Percentiles rank a stretch among this genome's conserved stretches.
These are phyloP conservation scores for Pseudoatta argentina DNA, from an alignment of 1,140 invertebrate genomes.

Conservation along the genomic window DNA sequence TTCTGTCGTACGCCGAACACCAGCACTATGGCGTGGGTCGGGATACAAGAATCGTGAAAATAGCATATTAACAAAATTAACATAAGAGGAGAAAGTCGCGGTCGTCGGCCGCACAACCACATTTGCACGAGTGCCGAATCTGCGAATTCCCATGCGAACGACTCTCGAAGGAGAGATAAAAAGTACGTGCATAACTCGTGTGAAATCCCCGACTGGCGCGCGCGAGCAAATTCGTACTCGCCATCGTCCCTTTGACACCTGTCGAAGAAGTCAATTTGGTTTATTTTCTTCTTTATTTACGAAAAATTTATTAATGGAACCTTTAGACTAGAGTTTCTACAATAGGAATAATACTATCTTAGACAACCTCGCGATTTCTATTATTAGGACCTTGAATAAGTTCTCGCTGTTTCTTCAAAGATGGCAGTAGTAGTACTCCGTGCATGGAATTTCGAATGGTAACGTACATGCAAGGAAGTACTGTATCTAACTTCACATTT, in stretches of 20 bases:
- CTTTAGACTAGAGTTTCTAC: not conserved
- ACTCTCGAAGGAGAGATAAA: constrained; percentile 44
- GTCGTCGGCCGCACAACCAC: constrained; percentile 79
- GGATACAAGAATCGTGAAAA: constrained; percentile 79
- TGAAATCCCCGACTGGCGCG: constrained; percentile 25
- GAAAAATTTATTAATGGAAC: not conserved
- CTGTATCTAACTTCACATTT: too few relatives aligned
- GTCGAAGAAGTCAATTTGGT: not conserved
- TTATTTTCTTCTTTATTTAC: not conserved
- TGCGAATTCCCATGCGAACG: constrained; percentile 65
- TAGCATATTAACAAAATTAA: constrained; percentile 84
- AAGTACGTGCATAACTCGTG: constrained; percentile 41
- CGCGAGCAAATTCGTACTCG: constrained; percentile 13
- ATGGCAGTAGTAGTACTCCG: too few relatives aligned
- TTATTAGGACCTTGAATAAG: too few relatives aligned
- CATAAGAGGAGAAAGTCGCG: constrained; percentile 85
- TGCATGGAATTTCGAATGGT: too few relatives aligned
- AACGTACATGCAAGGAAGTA: too few relatives aligned
- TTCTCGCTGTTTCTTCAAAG: too few relatives aligned
- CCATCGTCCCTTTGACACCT: not conserved
- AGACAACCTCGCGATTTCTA: too few relatives aligned
- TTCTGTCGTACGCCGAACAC: constrained; percentile 35
- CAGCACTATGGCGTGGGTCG: constrained; percentile 52
- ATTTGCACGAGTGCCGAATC: constrained; percentile 76
- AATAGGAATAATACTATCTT: too few relatives aligned